These are phyloP conservation scores for Lithobates pipiens DNA, from an alignment of 2,797 vertebrate genomes.

Conservation along the genomic window DNA sequence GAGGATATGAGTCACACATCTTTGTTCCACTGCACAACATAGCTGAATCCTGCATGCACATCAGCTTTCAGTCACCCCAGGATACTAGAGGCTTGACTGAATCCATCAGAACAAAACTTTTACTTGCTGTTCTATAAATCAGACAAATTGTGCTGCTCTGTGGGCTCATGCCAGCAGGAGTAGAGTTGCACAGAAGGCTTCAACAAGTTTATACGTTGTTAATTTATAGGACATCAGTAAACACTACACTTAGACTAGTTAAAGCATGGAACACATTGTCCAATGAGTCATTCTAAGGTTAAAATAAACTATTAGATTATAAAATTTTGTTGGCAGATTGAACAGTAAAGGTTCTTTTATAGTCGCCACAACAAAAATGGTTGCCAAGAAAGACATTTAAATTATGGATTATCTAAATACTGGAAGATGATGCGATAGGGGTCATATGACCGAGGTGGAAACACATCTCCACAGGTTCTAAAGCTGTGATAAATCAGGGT, in stretches of 20 bases:
- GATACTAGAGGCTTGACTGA: conserved; percentile 28
- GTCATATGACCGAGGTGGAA: no score
- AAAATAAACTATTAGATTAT: no score
- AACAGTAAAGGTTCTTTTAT: no score
- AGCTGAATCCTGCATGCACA: conserved; percentile 18
- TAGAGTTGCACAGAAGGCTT: not conserved
- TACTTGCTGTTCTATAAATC: conserved; percentile 39
- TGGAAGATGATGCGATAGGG: not conserved
- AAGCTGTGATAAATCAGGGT: no score
- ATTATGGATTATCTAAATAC: not conserved
- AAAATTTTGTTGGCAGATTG: no score
- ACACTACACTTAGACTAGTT: not conserved
- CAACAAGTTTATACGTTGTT: conserved; percentile 19
- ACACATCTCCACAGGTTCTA: no score
- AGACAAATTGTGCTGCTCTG: conserved; percentile 17
- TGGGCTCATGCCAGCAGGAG: conserved; percentile 15
- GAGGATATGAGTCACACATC: conserved; percentile 55
- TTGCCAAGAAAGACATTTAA: no score
- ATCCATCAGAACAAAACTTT: conserved; percentile 27
- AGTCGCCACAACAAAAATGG: no score
- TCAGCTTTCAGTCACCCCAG: conserved; percentile 35
- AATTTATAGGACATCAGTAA: not conserved
- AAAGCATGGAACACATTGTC: not conserved
- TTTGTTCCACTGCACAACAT: conserved; percentile 37
- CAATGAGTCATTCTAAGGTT: not conserved